These are phyloP conservation scores for Spheniscus mendiculus DNA, from an alignment of 2,113 vertebrate species.

Conservation along the genomic window DNA sequence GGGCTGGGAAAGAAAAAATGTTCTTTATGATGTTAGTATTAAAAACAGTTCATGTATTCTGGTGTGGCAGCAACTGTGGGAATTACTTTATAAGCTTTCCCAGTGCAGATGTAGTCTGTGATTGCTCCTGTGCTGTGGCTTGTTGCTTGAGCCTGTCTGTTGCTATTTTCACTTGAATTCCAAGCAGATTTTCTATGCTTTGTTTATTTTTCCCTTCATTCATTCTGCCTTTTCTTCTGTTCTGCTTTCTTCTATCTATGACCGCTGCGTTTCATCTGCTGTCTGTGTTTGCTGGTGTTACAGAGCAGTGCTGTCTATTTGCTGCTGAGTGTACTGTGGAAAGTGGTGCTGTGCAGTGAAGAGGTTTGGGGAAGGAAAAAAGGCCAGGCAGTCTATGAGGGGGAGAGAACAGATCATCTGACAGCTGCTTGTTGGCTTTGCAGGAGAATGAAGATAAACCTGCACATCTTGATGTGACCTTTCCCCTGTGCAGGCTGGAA, in stretches of 20 bases:
- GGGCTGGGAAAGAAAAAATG: too few species aligned
- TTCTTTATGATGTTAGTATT: not conserved
- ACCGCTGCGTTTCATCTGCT: not conserved
- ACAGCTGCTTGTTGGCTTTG: not conserved
- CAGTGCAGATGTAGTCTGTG: not conserved
- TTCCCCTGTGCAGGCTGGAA: not conserved
- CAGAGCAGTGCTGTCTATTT: not conserved
- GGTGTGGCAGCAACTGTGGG: not conserved
- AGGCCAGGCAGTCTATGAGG: fast-evolving
- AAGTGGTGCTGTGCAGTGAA: not conserved
- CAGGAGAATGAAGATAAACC: not conserved
- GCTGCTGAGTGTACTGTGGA: not conserved
- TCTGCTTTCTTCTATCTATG: not conserved
- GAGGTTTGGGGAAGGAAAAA: not conserved
- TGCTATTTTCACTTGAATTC: not conserved
- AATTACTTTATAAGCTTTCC: not conserved
- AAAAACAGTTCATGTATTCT: not conserved
- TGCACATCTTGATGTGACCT: not conserved
- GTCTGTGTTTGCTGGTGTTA: not conserved
- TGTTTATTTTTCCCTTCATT: not conserved
- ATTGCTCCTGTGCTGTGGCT: not conserved
- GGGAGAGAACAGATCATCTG: not conserved
- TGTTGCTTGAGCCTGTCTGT: not conserved
- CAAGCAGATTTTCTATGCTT: not conserved
- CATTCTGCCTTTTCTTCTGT: not conserved